These are phyloP conservation scores for Isurus oxyrinchus DNA, from an alignment of 2,113 vertebrate species.

Conservation along the genomic window DNA sequence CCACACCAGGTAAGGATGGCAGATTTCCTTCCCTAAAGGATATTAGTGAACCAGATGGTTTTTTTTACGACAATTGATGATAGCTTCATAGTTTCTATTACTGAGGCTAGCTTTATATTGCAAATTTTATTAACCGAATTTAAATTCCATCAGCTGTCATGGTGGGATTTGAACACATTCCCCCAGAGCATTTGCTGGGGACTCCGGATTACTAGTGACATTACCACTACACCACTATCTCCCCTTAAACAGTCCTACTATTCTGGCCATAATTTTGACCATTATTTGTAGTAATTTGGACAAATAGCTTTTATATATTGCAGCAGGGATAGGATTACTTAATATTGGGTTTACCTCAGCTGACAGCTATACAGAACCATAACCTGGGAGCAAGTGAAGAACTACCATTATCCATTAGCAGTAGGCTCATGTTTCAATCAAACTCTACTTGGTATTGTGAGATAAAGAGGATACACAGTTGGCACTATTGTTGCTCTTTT, in stretches of 20 bases:
- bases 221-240: too few species aligned
- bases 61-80: too few species aligned
- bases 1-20: too few species aligned
- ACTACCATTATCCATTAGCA: not conserved
- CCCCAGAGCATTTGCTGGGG: too few species aligned
- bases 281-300: not conserved
- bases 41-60: too few species aligned
- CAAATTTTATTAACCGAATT: too few species aligned
- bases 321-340: not conserved
- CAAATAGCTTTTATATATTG: not conserved
- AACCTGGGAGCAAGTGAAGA: not conserved
- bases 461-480: not conserved
- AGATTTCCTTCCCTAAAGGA: too few species aligned
- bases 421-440: not conserved
- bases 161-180: too few species aligned
- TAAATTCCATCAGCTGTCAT: too few species aligned
- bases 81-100: too few species aligned
- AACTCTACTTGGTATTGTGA: not conserved
- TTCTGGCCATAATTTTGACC: not conserved
- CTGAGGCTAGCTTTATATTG: too few species aligned
- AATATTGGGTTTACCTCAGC: not conserved
- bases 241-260: not conserved
- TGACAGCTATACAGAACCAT: not conserved
- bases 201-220: too few species aligned
- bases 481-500: not conserved